phyloP scores from a whole-genome alignment of 1,140 invertebrate genomes.

The Heterodera carotae region DNA sequence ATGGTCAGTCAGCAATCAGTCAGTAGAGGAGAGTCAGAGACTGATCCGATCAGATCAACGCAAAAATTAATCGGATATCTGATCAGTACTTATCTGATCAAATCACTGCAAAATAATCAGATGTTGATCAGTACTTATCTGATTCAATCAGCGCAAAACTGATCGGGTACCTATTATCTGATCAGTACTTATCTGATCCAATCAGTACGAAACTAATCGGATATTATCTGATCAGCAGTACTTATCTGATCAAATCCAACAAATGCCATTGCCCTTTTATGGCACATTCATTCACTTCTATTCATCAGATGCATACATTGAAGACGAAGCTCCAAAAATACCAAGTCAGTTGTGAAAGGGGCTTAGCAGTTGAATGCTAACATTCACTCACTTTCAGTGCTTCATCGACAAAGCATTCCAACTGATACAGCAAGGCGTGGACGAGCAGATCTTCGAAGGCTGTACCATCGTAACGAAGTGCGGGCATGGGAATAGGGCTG shows the following conservation, averaged over 20 bases:
- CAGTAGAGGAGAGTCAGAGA: too few relatives aligned
- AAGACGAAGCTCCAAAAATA: slow-evolving; percentile 65
- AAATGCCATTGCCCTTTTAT: too few relatives aligned
- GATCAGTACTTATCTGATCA: neutral
- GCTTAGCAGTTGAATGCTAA: neutral
- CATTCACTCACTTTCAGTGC: neutral
- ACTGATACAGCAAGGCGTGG: slow-evolving; percentile 54
- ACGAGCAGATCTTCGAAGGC: slow-evolving; percentile 62
- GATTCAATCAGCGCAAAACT: neutral
- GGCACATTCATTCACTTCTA: slow-evolving; percentile 1
- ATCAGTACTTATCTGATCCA: too few relatives aligned
- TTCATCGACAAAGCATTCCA: slow-evolving; percentile 64
- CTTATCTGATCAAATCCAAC: neutral
- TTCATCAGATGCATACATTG: slow-evolving; percentile 59
- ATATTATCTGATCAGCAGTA: too few relatives aligned
- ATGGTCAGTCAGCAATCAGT: slow-evolving; percentile 36
- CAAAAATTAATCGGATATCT: neutral
- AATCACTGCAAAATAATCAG: neutral
- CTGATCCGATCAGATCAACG: too few relatives aligned
- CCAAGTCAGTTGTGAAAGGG: slow-evolving; percentile 33
- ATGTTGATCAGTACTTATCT: too few relatives aligned
- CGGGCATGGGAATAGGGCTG: neutral
- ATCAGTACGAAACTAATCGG: too few relatives aligned
- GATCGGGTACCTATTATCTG: too few relatives aligned
- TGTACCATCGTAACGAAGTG: slow-evolving; percentile 56